Conservation (phyloP, 2,797 vertebrate genomes). For the Amphiprion clarkii region DNA sequence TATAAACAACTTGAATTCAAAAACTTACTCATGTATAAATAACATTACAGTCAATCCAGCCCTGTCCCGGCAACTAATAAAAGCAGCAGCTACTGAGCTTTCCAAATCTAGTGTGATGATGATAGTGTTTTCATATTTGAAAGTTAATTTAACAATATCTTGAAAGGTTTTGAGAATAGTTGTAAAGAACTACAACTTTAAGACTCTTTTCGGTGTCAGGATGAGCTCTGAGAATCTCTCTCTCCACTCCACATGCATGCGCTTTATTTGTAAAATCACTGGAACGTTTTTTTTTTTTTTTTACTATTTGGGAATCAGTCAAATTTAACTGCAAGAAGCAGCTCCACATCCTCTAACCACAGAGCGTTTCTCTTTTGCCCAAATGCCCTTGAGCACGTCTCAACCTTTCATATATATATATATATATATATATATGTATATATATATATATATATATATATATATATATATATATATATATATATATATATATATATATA, state of each 20-base stretch:
- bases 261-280: not conserved
- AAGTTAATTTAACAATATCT: not conserved
- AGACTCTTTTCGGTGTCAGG: not conserved
- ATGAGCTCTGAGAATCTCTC: not conserved
- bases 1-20: not conserved
- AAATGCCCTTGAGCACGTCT: constrained; percentile 17
- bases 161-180: not conserved
- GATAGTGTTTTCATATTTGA: not conserved
- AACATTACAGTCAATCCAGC: not conserved
- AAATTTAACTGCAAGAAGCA: not conserved
- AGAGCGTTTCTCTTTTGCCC: not conserved
- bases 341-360: not conserved
- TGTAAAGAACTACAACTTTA: not conserved
- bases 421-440: too few species aligned
- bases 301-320: not conserved
- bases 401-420: not conserved
- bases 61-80: not conserved
- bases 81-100: not conserved
- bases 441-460: too few species aligned
- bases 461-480: too few species aligned
- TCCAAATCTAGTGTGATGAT: not conserved
- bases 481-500: too few species aligned
- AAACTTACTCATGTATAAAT: not conserved
- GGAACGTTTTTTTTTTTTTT: not conserved
- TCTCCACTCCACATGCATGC: not conserved